phyloP scores from a whole-genome alignment of 1,140 invertebrate species.

The Oncopeltus fasciatus region DNA sequence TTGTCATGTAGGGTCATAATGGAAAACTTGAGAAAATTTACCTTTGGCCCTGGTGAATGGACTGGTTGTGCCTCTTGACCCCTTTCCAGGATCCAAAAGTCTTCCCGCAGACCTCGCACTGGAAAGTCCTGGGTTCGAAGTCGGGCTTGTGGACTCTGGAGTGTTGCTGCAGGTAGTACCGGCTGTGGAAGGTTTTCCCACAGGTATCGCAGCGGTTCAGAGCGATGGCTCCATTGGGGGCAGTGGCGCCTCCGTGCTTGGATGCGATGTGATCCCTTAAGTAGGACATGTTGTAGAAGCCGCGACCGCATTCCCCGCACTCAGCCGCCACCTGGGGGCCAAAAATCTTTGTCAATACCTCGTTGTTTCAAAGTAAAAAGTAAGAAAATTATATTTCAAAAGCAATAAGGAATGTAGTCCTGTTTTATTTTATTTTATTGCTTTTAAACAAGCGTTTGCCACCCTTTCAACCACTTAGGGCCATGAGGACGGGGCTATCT shows the following conservation, averaged over 20 bases:
- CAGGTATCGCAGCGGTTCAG: slow-evolving; percentile 49
- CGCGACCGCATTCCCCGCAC: slow-evolving; percentile 17
- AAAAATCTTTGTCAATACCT: no score
- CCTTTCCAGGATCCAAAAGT: slow-evolving; percentile 24
- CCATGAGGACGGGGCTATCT: no score
- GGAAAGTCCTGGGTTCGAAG: slow-evolving; percentile 30
- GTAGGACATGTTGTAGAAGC: slow-evolving; percentile 14
- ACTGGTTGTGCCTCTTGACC: slow-evolving; percentile 4
- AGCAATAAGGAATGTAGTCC: no score
- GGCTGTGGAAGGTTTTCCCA: slow-evolving; percentile 34
- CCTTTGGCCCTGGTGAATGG: slow-evolving; percentile 9
- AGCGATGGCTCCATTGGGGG: not conserved
- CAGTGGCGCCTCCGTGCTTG: no score
- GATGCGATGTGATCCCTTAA: slow-evolving; percentile 12
- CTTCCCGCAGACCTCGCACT: slow-evolving; percentile 38
- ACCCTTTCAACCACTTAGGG: no score
- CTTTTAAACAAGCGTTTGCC: no score
- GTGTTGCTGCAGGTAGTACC: slow-evolving; percentile 31
- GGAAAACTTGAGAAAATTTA: no score
- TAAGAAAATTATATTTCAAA: no score
- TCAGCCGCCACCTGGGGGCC: no score
- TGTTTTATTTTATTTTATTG: no score
- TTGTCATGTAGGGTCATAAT: no score
- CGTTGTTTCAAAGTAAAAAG: no score
- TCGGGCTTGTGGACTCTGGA: slow-evolving; percentile 25